Evolutionary conservation across 2,888 invertebrate genomes (phyloP).

Genomic region (Spicauda simplicius): DNA sequence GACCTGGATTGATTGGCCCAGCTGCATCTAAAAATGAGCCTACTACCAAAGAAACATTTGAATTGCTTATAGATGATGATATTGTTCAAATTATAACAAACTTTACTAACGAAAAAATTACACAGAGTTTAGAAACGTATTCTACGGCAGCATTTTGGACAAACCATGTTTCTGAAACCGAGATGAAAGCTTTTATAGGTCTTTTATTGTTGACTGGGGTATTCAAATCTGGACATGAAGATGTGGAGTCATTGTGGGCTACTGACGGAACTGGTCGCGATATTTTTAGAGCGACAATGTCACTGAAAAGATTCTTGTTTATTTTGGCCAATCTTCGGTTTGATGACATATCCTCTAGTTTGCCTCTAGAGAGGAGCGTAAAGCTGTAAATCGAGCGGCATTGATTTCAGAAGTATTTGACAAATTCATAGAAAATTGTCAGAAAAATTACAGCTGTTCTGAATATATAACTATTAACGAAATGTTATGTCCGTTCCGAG

Average conservation of each 20-base stretch:
- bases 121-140: no score
- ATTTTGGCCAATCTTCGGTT: no score
- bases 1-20: no score
- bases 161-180: no score
- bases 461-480: conserved; percentile 4
- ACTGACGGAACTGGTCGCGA: conserved; percentile 1
- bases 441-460: conserved; percentile 3
- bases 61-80: no score
- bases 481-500: conserved; percentile 8
- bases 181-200: background rate
- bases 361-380: background rate
- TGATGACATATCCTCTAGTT: no score
- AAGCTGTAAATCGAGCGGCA: background rate
- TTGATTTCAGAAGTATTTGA: conserved; percentile 3
- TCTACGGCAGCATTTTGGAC: no score
- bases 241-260: conserved; percentile 3
- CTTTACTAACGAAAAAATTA: no score
- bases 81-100: no score
- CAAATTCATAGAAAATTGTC: background rate
- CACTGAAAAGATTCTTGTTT: background rate
- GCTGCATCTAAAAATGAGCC: no score
- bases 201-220: background rate
- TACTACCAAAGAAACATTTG: no score
- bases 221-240: conserved; percentile 7
- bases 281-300: conserved; percentile 8